Conservation (phyloP, 2,113 vertebrate species). For the Stegostoma tigrinum region DNA sequence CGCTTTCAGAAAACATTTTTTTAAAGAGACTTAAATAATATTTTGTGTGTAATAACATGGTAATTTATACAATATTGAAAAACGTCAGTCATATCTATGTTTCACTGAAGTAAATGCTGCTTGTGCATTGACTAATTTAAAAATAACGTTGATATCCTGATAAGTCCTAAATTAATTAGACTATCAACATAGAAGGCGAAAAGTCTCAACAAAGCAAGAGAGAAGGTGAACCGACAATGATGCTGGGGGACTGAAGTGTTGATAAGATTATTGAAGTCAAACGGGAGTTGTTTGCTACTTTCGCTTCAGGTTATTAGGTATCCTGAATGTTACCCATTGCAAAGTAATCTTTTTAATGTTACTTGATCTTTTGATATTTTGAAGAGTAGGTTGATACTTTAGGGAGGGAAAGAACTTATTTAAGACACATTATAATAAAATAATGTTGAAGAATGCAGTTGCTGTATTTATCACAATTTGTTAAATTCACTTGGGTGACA, state of each 20-base stretch:
- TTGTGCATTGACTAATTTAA: neutral
- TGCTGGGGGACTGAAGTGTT: neutral
- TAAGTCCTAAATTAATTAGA: neutral
- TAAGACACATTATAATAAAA: neutral
- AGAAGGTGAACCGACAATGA: neutral
- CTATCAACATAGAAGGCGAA: neutral
- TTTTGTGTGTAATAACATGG: neutral
- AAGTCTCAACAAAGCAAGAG: neutral
- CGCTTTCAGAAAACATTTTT: neutral
- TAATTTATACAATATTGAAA: neutral
- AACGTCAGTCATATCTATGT: neutral
- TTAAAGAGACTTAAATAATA: neutral
- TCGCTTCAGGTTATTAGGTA: neutral
- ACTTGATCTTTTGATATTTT: neutral
- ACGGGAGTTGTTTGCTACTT: neutral
- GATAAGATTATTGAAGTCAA: neutral
- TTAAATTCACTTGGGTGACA: neutral
- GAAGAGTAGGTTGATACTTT: neutral
- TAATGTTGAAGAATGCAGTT: too few species aligned
- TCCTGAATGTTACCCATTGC: neutral
- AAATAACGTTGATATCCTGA: constrained; percentile 1
- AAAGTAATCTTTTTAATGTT: neutral
- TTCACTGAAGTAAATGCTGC: neutral
- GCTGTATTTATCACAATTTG: neutral
- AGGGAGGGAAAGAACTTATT: neutral